Evolutionary conservation across 1,140 invertebrate genomes (phyloP), one percentile per base, ranked within the genome.

Genomic region (Heliconius congener): DNA sequence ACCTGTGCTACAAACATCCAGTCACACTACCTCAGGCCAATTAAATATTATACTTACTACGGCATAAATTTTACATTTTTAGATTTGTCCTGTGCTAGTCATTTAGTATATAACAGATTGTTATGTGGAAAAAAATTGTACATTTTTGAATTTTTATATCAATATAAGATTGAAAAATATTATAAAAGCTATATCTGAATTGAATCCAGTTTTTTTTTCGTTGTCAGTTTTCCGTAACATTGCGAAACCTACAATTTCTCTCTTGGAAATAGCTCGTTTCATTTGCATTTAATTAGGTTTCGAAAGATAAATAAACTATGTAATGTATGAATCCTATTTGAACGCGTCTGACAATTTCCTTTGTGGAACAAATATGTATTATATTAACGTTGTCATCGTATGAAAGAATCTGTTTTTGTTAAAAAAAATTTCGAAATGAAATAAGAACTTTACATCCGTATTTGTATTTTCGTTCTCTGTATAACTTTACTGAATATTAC

Each of bases 231-330:
- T 8, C 55, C 55, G 55, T 57, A 57, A 23, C n/a, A 27, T 57
- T 57, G 55, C 9, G 55, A 23, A 57, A 57, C n/a, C 55, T 30
- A 30, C 27, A 66, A 66, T 66, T 66, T 30, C 3, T 23, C 23
- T 30, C 27, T 34, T 16, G 8, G 37, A 72, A 72, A 72, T 72
- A 72, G 37, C 71, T 13, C 13, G 70, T 71, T 37, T 13, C 71
- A 72, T 72, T 71, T 42, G 71, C 71, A 72, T 72, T 39, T 72
- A 72, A 72, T 72, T 72, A 72, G 37, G 18, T 72, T 42, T 72
- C 37, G 37, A 72, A 19, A 42, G 8, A 66, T 30, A 66, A 71
- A 42, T 37, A 71, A 72, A 39, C 9, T n/a, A 39, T n/a, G 34
- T n/a, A 42, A 72, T 39, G 16, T 30, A 37, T 37, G 27, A 16